Evolutionary conservation across 2,888 invertebrate species (phyloP).

Genomic region (Drosophila nr. perissopoda): DNA sequence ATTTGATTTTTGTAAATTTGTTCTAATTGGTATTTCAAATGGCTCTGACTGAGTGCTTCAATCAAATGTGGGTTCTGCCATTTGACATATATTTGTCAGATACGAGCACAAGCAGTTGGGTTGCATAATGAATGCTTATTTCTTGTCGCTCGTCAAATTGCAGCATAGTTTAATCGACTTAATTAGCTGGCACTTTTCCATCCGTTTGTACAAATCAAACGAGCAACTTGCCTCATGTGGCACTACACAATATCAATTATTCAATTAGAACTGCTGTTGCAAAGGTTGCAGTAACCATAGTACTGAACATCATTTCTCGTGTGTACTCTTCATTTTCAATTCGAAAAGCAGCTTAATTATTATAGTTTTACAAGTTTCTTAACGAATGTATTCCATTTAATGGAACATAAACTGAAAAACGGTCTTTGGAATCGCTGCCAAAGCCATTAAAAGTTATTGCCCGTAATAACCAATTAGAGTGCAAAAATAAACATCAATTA

Average conservation of each 20-base stretch:
- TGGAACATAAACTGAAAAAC: neutral
- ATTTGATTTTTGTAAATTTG: constrained; percentile 9
- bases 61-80: constrained; percentile 5
- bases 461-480: constrained; percentile 76
- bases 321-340: constrained; percentile 49
- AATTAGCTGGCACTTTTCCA: constrained; percentile 38
- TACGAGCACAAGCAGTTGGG: neutral
- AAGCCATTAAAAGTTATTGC: constrained; percentile 67
- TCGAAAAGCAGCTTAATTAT: constrained; percentile 39
- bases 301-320: constrained; percentile 41
- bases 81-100: constrained; percentile 26
- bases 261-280: constrained; percentile 36
- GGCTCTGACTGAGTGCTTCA: neutral
- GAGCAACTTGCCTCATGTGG: constrained; percentile 42
- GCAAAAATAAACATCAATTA: constrained; percentile 77
- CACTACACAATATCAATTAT: constrained; percentile 46
- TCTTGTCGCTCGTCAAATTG: constrained; percentile 15
- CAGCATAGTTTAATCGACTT: constrained; percentile 39
- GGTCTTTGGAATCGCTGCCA: constrained; percentile 24
- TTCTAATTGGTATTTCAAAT: constrained; percentile 36
- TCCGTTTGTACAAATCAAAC: constrained; percentile 39
- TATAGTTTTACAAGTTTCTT: constrained; percentile 5
- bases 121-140: constrained; percentile 18
- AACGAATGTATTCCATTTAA: constrained; percentile 28
- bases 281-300: constrained; percentile 17